Percentiles rank a stretch among this genome's conserved stretches.
phyloP scores from a whole-genome alignment of 1,140 invertebrate species.

The Meloidogyne hapla region DNA sequence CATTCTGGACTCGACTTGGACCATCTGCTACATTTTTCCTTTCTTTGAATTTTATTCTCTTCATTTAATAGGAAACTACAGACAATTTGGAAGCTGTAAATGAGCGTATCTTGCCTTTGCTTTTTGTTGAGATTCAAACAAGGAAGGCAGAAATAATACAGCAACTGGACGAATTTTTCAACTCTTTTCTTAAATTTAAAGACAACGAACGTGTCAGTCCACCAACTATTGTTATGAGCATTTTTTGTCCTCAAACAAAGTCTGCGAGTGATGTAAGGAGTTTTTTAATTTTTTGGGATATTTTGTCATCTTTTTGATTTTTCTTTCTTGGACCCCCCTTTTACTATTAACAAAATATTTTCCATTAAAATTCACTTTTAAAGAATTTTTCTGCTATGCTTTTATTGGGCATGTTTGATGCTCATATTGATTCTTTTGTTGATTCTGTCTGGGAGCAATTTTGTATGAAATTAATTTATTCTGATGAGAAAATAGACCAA shows the following conservation, averaged over 20 bases:
- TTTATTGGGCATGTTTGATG: neutral
- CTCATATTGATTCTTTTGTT: slow-evolving; percentile 29
- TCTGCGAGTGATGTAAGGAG: slow-evolving; percentile 14
- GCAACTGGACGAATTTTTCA: slow-evolving; percentile 29
- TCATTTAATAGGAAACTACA: slow-evolving; percentile 12
- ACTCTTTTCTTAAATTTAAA: slow-evolving; percentile 17
- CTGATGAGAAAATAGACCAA: neutral
- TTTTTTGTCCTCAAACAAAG: slow-evolving; percentile 16
- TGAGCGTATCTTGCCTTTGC: slow-evolving; percentile 29
- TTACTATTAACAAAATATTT: no score
- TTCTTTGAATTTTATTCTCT: neutral
- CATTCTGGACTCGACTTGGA: no score
- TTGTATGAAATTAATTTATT: slow-evolving; percentile 26
- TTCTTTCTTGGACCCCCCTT: no score
- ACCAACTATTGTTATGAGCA: slow-evolving; percentile 11
- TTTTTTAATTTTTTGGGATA: neutral
- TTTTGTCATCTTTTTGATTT: no score
- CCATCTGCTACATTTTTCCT: neutral
- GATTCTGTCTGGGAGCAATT: slow-evolving; percentile 33
- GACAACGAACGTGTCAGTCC: slow-evolving; percentile 28
- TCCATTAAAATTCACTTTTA: no score
- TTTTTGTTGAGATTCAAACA: slow-evolving; percentile 23
- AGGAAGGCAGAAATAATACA: slow-evolving; percentile 20
- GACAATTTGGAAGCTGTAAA: slow-evolving; percentile 27
- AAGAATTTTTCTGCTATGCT: slow-evolving; percentile 33